These are phyloP conservation scores for Pyrrhosoma nymphula DNA, from an alignment of 2,888 invertebrate genomes.

Conservation along the genomic window DNA sequence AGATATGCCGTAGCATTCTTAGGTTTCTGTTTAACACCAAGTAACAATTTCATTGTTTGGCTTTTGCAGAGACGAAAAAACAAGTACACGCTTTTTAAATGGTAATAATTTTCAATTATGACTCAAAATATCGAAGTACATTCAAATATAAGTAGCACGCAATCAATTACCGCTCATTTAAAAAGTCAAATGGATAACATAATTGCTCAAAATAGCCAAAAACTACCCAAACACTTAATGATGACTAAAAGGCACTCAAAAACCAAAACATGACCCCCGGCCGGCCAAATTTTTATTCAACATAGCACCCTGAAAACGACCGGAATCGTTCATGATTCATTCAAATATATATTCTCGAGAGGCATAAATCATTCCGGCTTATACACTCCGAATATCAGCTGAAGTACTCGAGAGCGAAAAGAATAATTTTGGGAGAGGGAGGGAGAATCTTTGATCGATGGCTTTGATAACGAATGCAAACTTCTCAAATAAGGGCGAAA, in stretches of 20 bases:
- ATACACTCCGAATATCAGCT: conserved; percentile 3
- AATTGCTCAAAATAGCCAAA: not conserved
- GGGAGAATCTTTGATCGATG: conserved; percentile 23
- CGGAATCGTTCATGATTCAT: not conserved
- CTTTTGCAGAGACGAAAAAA: no score
- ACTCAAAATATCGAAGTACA: no score
- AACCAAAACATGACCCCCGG: not conserved
- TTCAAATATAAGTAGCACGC: no score
- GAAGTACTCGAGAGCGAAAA: not conserved
- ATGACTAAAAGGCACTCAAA: not conserved
- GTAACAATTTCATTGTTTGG: no score
- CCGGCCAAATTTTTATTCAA: not conserved
- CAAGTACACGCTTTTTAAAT: no score
- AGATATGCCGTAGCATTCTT: no score
- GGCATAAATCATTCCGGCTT: not conserved
- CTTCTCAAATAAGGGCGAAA: conserved; percentile 1
- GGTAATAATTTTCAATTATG: no score
- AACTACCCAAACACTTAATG: not conserved
- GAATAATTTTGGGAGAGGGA: not conserved
- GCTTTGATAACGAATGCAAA: conserved; percentile 39
- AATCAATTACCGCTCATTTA: not conserved
- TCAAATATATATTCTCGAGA: conserved; percentile 1
- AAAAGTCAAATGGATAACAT: not conserved
- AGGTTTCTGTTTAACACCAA: no score
- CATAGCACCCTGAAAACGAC: not conserved